A percentile compares a stretch with the other conserved stretches of the same genome.
Evolutionary conservation across 2,113 vertebrate genomes (phyloP).

Genomic region (Furnarius figulus): DNA sequence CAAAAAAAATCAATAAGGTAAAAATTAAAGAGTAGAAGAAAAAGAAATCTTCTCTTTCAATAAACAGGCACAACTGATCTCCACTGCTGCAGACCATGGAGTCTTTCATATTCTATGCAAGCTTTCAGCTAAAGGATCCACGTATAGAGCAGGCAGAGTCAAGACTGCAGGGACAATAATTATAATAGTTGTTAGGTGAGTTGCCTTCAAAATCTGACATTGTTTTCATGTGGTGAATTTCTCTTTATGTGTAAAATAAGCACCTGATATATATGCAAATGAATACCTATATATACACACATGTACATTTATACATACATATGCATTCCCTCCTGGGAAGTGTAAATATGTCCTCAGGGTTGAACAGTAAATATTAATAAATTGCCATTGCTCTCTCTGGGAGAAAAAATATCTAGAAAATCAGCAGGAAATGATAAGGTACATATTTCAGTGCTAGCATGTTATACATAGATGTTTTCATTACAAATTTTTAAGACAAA

Average conservation of each 20-base stretch:
- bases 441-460: not conserved
- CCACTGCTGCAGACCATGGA: not conserved
- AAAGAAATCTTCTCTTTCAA: slow-evolving; percentile 32
- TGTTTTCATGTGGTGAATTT: not conserved
- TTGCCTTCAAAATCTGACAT: not conserved
- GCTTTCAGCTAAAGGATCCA: not conserved
- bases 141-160: not conserved
- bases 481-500: not conserved
- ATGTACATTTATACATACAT: not conserved
- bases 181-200: not conserved
- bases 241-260: not conserved
- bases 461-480: not conserved
- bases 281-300: not conserved
- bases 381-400: not conserved
- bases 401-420: not conserved
- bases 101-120: not conserved
- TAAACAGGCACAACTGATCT: not conserved
- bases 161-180: not conserved
- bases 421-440: not conserved
- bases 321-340: not conserved
- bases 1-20: slow-evolving; percentile 57
- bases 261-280: not conserved
- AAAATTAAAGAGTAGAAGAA: slow-evolving; percentile 51
- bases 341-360: not conserved
- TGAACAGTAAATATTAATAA: not conserved